A percentile compares a stretch with the other conserved stretches of the same genome.
Evolutionary conservation across 2,113 vertebrate species (phyloP).

Genomic region (Rhodinocichla rosea): DNA sequence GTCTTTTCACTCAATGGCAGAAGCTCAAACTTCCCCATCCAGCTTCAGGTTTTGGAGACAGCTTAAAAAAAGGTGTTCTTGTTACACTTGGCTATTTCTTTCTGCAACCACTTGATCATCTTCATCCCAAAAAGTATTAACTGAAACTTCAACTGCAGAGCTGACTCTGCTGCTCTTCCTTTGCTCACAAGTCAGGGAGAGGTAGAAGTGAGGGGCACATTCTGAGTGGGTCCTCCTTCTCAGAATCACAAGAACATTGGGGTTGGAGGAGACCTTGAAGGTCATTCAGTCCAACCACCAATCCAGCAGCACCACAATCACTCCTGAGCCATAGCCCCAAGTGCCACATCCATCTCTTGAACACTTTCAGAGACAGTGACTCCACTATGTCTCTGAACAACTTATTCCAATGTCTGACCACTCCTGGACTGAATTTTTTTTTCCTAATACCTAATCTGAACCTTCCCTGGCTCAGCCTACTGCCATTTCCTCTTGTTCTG

Average conservation of each 20-base stretch:
- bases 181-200: fast-evolving
- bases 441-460: neutral
- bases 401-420: neutral
- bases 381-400: neutral
- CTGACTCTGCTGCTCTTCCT: neutral
- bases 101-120: neutral
- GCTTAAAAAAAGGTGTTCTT: neutral
- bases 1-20: neutral
- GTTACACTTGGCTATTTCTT: neutral
- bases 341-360: neutral
- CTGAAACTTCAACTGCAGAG: neutral
- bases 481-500: neutral
- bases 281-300: neutral
- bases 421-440: neutral
- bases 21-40: neutral
- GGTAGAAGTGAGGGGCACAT: neutral
- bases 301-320: neutral
- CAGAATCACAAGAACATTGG: neutral
- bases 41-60: neutral
- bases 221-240: neutral
- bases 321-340: neutral
- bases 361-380: neutral
- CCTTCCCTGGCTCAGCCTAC: neutral
- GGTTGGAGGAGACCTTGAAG: neutral
- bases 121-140: neutral